Conservation (phyloP, 2,797 vertebrate species). For the Hypotaenidia philippensis region DNA sequence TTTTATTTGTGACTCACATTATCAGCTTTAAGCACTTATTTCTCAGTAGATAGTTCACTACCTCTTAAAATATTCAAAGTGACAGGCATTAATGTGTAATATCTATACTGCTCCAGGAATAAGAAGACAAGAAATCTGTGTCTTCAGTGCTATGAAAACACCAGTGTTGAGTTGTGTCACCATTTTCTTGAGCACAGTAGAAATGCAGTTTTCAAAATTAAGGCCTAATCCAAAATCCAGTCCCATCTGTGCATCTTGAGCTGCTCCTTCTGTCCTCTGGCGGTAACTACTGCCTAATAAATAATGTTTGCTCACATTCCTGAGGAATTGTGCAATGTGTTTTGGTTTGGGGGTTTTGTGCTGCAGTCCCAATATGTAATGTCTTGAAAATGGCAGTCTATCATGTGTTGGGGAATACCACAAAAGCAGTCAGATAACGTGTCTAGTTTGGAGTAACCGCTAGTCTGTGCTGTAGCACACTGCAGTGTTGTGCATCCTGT, state of each 20-base stretch:
- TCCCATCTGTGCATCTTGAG: neutral
- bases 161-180: neutral
- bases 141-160: neutral
- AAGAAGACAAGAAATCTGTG: neutral
- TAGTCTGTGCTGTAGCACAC: conserved; percentile 45
- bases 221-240: neutral
- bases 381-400: neutral
- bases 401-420: neutral
- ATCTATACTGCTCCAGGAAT: neutral
- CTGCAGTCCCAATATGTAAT: neutral
- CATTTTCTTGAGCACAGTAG: neutral
- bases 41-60: neutral
- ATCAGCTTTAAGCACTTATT: neutral
- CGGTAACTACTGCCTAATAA: neutral
- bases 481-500: neutral
- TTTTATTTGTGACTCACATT: conserved; percentile 30
- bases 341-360: neutral
- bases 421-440: neutral
- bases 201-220: neutral
- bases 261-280: neutral
- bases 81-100: neutral
- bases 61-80: neutral
- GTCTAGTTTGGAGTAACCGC: neutral
- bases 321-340: neutral
- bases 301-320: neutral